Conservation (phyloP, 1,140 invertebrate genomes). For the Hermatobates lingyangjiaoensis region DNA sequence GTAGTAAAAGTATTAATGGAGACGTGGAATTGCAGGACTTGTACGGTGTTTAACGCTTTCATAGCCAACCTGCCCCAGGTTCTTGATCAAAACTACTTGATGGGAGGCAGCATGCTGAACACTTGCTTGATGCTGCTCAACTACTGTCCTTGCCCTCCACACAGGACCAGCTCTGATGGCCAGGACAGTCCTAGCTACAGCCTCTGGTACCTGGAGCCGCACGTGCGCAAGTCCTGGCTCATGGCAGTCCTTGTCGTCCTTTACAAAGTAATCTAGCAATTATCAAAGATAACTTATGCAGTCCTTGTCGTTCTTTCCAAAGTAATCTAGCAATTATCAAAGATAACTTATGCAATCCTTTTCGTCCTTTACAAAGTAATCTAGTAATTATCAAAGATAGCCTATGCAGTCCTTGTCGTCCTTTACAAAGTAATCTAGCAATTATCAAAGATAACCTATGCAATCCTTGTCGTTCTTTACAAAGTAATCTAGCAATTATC, state of each 20-base stretch:
- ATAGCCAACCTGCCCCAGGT: constrained; percentile 81
- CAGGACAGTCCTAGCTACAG: constrained; percentile 50
- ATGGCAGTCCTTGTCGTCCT: constrained; percentile 82
- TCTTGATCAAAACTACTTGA: constrained; percentile 80
- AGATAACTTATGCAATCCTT: no score
- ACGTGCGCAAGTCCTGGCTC: constrained; percentile 76
- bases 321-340: background rate
- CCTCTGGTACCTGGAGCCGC: constrained; percentile 69
- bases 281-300: constrained; percentile 3
- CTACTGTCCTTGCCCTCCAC: constrained; percentile 63
- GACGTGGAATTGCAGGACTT: constrained; percentile 53
- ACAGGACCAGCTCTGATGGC: constrained; percentile 26
- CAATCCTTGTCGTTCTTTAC: no score
- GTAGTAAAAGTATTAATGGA: no score
- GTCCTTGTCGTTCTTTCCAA: background rate
- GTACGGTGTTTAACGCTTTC: constrained; percentile 90
- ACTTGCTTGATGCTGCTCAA: constrained; percentile 71
- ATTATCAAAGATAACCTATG: no score
- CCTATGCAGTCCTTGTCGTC: no score
- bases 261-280: constrained; percentile 59
- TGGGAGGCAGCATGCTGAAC: constrained; percentile 70
- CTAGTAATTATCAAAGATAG: no score
- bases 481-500: no score
- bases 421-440: no score
- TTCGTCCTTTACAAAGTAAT: no score